Evolutionary conservation across 2,888 invertebrate genomes (phyloP).

Genomic region (Oeneis ivallda): DNA sequence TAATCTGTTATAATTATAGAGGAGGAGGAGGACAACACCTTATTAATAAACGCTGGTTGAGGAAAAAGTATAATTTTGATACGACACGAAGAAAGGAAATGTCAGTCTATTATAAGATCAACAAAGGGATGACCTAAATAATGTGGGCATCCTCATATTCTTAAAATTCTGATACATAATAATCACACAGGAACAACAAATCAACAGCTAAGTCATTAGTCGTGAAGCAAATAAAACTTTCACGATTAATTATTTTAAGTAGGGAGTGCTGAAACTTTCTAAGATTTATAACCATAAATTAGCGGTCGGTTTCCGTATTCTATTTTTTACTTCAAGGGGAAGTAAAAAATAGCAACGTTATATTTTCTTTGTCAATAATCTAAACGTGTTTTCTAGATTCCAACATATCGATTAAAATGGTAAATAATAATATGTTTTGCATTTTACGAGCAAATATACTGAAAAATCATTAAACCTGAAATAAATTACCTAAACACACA

Average conservation of each 20-base stretch:
- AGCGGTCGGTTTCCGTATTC: conserved; percentile 63
- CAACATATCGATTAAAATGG: background rate
- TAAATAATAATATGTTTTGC: too few species aligned
- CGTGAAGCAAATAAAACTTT: conserved; percentile 22
- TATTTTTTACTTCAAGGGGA: conserved; percentile 50
- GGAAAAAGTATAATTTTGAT: conserved; percentile 1
- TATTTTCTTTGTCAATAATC: conserved; percentile 39
- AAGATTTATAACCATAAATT: conserved; percentile 67
- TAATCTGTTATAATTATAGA: too few species aligned
- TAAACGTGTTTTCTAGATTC: conserved; percentile 24
- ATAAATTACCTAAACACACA: too few species aligned
- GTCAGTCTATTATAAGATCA: background rate
- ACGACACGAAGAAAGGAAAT: background rate
- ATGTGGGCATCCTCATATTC: background rate
- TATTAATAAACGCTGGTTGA: background rate
- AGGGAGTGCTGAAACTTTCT: conserved; percentile 48
- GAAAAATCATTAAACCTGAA: too few species aligned
- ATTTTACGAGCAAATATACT: too few species aligned
- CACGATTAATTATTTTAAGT: conserved; percentile 20
- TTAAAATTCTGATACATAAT: background rate
- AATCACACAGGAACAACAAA: conserved; percentile 13
- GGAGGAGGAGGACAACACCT: too few species aligned
- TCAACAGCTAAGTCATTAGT: conserved; percentile 9
- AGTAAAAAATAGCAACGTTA: conserved; percentile 45
- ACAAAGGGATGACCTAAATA: conserved; percentile 8